Evolutionary conservation across 2,113 vertebrate genomes (phyloP), one percentile per base, ranked within the genome.

Genomic region (Zapus hudsonius): DNA sequence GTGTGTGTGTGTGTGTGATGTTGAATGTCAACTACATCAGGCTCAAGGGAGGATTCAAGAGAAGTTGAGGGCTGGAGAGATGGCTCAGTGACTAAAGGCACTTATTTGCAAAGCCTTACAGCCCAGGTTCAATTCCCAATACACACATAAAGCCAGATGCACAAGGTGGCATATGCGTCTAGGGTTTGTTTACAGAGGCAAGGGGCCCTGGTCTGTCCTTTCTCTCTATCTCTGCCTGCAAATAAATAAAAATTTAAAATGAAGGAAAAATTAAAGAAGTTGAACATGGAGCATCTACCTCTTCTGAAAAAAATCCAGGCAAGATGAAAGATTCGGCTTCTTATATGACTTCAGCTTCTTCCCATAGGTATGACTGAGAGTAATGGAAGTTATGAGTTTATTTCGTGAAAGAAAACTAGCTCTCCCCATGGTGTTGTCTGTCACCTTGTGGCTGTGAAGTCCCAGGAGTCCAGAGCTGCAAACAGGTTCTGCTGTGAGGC

Each of bases 361-460:
- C 36, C 69, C 6, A 7, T 70, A 73, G 92, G 61, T 66, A 17
- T 22, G 67, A 40, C 66, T 63, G 31, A 93, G 47, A n/a, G 44
- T 9, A 87, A 57, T 1, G 57, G 40, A 69, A 33, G 2, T 15
- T 44, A 75, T 55, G 13, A 63, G 27, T 67, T 93, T 92, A 70
- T 63, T 84, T 80, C 70, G 69, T 25, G 59, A 83, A 95, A 40
- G 33, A 66, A 92, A 86, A n/a, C 40, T 17, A 47, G 72, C 38
- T 85, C 36, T 64, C 78, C 64, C 8, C 0, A 44, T 17, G 38
- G 64, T 69, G 66, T 20, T 73, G 47, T 89, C 40, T 33, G 57
- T 88, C 64, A 83, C 23, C 47, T 4, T 29, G 80, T 89, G 84
- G 64, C 76, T 95, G 2, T 87, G 44, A 87, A 86, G 25, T 73